Percentiles rank a stretch among this genome's conserved stretches.
phyloP scores from a whole-genome alignment of 2,888 invertebrate genomes.

The Gnatocerus cornutus region DNA sequence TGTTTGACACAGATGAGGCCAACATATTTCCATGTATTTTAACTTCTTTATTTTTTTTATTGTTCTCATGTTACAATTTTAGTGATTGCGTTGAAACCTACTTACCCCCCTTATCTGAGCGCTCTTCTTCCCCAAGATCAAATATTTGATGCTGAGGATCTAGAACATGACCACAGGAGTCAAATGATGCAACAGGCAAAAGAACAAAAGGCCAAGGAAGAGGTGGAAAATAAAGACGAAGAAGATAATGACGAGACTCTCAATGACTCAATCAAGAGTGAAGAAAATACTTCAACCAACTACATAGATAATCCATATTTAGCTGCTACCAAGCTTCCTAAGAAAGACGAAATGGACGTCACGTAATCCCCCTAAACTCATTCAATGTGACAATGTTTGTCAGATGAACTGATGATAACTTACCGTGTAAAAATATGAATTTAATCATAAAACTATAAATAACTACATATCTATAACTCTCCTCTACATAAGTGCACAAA shows the following conservation, averaged over 20 bases:
- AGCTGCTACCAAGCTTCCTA: slow-evolving; percentile 70
- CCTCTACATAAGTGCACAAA: too few species aligned
- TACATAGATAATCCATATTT: slow-evolving; percentile 85
- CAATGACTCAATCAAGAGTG: slow-evolving; percentile 64
- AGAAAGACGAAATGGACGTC: slow-evolving; percentile 59
- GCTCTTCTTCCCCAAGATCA: slow-evolving; percentile 95
- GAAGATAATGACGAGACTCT: slow-evolving; percentile 48
- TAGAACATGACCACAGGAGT: slow-evolving; percentile 81
- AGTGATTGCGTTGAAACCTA: slow-evolving; percentile 92
- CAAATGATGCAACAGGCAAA: slow-evolving; percentile 67
- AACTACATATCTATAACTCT: too few species aligned
- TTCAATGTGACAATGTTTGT: not conserved
- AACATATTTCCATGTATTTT: slow-evolving; percentile 86
- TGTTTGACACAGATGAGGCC: slow-evolving; percentile 92
- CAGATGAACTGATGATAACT: too few species aligned
- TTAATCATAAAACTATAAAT: too few species aligned
- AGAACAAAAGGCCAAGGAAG: slow-evolving; percentile 61
- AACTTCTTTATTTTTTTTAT: too few species aligned
- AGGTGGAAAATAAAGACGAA: slow-evolving; percentile 56
- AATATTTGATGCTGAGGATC: slow-evolving; percentile 92
- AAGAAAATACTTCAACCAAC: slow-evolving; percentile 69
- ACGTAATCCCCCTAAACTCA: slow-evolving; percentile 25
- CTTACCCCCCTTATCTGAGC: slow-evolving; percentile 86
- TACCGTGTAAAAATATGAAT: too few species aligned
- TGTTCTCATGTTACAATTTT: slow-evolving; percentile 55